phyloP scores from a whole-genome alignment of 2,113 vertebrate species.

The Myocastor coypus region DNA sequence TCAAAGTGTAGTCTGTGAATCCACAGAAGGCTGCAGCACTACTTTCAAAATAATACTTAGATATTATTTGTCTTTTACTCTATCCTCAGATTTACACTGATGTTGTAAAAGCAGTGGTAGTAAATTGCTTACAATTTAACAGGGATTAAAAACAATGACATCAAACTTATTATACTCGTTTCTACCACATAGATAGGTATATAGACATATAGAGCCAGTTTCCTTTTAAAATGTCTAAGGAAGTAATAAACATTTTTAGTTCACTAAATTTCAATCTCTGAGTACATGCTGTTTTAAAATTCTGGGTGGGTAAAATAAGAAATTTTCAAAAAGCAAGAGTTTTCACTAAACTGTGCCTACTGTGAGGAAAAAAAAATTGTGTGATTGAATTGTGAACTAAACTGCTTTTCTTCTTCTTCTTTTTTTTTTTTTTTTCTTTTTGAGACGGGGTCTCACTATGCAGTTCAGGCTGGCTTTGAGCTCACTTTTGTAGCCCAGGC shows the following conservation, averaged over 20 bases:
- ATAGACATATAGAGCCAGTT: background rate
- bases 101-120: background rate
- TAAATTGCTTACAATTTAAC: background rate
- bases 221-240: conserved; percentile 5
- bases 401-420: background rate
- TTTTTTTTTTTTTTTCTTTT: too few species aligned
- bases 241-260: background rate
- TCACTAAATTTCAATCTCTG: background rate
- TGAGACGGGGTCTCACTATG: too few species aligned
- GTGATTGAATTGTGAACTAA: background rate
- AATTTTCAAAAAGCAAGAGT: background rate
- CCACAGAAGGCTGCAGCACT: background rate
- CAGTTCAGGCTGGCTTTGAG: too few species aligned
- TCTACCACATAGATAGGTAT: background rate
- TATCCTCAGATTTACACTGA: background rate
- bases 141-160: background rate
- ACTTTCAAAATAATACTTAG: conserved; percentile 21
- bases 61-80: background rate
- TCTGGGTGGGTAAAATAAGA: background rate
- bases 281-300: background rate
- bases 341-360: background rate
- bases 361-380: background rate
- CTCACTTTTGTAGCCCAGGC: too few species aligned
- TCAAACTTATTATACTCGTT: background rate
- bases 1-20: background rate